Conservation (phyloP, 2,113 vertebrate genomes). For the Microtus oregoni region DNA sequence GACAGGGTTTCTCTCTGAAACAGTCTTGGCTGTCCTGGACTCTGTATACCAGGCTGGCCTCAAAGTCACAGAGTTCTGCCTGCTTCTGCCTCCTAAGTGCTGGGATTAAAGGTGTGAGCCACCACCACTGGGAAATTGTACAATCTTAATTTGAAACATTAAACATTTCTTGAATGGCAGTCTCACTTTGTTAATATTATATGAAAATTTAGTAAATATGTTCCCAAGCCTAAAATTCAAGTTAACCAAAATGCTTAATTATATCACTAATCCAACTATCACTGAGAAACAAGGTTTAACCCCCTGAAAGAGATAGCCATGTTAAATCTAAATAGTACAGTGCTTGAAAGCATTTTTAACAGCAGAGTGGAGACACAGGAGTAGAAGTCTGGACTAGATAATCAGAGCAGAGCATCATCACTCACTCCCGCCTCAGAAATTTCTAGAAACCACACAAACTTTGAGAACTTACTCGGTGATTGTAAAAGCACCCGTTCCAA, state of each 20-base stretch:
- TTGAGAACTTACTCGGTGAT: not conserved
- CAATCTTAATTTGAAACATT: conserved; percentile 12
- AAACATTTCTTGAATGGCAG: not conserved
- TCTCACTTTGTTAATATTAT: not conserved
- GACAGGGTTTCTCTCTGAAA: no score
- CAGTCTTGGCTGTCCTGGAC: no score
- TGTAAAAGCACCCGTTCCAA: not conserved
- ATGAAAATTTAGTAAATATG: conserved; percentile 24
- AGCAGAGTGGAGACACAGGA: not conserved
- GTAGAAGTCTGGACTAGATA: not conserved
- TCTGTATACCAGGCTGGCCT: no score
- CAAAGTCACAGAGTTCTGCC: no score
- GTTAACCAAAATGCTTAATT: conserved; percentile 16
- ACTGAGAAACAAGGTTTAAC: not conserved
- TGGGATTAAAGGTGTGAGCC: no score
- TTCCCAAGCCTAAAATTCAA: conserved; percentile 49
- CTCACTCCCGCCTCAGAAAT: not conserved
- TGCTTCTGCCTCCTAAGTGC: no score
- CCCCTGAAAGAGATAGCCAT: not conserved
- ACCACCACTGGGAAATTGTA: no score
- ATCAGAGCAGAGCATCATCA: not conserved
- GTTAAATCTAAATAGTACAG: not conserved
- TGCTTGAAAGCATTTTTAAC: not conserved
- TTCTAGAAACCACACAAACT: not conserved
- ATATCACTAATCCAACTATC: not conserved